Evolutionary conservation across 2,113 vertebrate species (phyloP).

Genomic region (Corydoras maculifer): DNA sequence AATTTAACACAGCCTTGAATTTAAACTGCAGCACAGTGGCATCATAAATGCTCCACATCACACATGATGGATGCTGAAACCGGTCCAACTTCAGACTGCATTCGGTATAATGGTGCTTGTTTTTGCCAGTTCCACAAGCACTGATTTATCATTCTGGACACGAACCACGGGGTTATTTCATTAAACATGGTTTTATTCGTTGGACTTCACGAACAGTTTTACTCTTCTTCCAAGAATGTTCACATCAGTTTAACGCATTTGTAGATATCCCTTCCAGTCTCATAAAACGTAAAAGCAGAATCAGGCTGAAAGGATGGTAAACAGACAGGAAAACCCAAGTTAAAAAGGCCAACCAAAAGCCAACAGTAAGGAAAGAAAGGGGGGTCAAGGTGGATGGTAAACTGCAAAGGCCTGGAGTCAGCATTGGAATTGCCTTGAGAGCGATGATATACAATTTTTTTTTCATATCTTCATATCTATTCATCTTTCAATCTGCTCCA

Average conservation of each 20-base stretch:
- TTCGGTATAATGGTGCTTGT: constrained; percentile 21
- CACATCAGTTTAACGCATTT: constrained; percentile 29
- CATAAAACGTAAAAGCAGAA: constrained; percentile 33
- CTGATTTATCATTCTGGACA: constrained; percentile 47
- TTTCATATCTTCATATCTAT: constrained; percentile 27
- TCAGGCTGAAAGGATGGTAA: neutral
- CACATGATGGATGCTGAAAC: constrained; percentile 15
- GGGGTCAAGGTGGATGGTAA: neutral
- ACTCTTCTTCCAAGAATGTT: constrained; percentile 32
- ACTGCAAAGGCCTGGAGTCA: constrained; percentile 27
- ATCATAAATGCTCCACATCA: constrained; percentile 4
- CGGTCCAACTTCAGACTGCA: constrained; percentile 1
- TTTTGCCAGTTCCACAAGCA: constrained; percentile 40
- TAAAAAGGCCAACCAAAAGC: neutral
- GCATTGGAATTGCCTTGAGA: constrained; percentile 16
- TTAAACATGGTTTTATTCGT: constrained; percentile 15
- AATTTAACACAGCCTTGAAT: constrained; percentile 1
- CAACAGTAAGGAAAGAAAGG: neutral
- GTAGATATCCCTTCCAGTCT: constrained; percentile 31
- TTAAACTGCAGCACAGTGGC: neutral
- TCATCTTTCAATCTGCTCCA: constrained; percentile 45
- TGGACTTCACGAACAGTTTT: constrained; percentile 38
- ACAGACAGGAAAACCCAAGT: neutral
- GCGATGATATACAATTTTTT: constrained; percentile 16
- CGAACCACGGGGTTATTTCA: constrained; percentile 1